Percentiles rank a stretch among this genome's conserved stretches.
Conservation (phyloP, 92 coral and sea anemone species). For the Phymanthus crucifer region DNA sequence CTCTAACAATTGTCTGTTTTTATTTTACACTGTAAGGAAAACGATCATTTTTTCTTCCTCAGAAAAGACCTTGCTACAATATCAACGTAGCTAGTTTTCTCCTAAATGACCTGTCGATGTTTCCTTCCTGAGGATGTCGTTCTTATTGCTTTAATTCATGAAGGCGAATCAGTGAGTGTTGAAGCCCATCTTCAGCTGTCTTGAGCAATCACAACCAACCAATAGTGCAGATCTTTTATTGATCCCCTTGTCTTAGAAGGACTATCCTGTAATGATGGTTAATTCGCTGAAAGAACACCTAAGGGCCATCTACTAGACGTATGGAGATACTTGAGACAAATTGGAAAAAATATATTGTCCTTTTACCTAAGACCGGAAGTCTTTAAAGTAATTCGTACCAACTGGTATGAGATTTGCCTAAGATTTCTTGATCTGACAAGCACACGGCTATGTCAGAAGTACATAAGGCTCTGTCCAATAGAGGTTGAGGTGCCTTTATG, state of each 20-base stretch:
- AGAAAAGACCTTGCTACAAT: not conserved
- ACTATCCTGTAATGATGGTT: not conserved
- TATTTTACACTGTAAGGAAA: not conserved
- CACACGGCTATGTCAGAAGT: too few species aligned
- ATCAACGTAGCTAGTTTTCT: not conserved
- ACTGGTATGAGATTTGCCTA: not conserved
- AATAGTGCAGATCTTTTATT: not conserved
- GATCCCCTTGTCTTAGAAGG: not conserved
- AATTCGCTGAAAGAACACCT: not conserved
- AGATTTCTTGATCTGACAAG: too few species aligned
- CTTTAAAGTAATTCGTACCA: not conserved
- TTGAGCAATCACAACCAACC: not conserved
- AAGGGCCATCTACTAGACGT: not conserved
- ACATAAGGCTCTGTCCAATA: not conserved
- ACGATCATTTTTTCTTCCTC: not conserved
- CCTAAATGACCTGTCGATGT: not conserved
- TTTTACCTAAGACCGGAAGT: not conserved
- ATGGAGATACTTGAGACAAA: not conserved
- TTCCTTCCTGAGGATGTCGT: not conserved
- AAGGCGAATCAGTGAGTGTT: not conserved
- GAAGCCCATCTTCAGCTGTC: too few species aligned
- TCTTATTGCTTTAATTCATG: not conserved
- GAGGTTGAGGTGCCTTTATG: too few species aligned
- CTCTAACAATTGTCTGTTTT: not conserved
- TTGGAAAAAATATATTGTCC: not conserved